These are phyloP conservation scores for Nothoprocta pentlandii DNA, from an alignment of 2,113 vertebrate species.

Conservation along the genomic window DNA sequence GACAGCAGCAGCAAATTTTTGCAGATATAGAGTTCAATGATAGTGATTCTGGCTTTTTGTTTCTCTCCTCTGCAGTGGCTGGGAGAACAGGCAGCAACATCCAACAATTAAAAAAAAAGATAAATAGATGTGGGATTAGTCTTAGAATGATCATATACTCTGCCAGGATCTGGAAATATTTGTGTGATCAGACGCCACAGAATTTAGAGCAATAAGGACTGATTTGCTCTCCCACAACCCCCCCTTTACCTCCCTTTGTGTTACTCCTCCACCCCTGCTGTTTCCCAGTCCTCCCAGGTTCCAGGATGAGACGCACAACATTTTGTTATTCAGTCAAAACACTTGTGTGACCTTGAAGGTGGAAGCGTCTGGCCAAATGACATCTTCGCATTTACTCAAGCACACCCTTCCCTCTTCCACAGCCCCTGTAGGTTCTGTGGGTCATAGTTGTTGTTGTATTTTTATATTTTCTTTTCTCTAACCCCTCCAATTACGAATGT, in stretches of 20 bases:
- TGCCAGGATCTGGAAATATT: conserved; percentile 60
- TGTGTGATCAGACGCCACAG: conserved; percentile 57
- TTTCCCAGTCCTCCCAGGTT: conserved; percentile 47
- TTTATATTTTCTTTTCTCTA: conserved; percentile 10
- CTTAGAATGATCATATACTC: conserved; percentile 33
- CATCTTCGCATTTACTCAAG: conserved; percentile 39
- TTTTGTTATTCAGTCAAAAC: conserved; percentile 61
- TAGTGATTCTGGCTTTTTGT: not conserved
- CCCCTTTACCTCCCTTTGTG: not conserved
- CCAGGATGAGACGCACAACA: conserved; percentile 31
- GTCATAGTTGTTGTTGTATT: conserved; percentile 25
- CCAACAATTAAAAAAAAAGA: conserved; percentile 20
- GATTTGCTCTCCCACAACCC: not conserved
- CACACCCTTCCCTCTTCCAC: conserved; percentile 22
- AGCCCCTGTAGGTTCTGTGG: not conserved
- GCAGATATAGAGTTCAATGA: not conserved
- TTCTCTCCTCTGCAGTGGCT: not conserved
- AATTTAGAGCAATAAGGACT: conserved; percentile 28
- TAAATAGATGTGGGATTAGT: conserved; percentile 24
- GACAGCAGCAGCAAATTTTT: not conserved
- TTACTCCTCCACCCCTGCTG: conserved; percentile 47
- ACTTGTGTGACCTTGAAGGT: conserved; percentile 67
- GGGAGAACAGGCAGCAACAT: conserved; percentile 23
- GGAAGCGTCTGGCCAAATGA: conserved; percentile 60
- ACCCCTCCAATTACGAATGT: not conserved